Conservation (phyloP, 2,113 vertebrate species). For the Pampusana beccarii region DNA sequence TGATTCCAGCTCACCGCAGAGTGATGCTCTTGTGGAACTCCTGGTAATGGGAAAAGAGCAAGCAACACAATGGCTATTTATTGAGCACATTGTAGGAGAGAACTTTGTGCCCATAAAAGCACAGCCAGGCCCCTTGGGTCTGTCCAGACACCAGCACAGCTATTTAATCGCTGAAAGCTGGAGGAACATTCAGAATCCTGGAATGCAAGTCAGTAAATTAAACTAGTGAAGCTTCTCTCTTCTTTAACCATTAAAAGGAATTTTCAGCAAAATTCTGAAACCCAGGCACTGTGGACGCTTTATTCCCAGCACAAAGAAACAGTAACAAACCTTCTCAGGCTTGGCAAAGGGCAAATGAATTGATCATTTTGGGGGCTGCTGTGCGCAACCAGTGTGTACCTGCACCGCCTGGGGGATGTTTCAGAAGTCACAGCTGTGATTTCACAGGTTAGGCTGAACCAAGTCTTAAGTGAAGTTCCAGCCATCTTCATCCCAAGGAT, state of each 20-base stretch:
- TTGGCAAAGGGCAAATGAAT: neutral
- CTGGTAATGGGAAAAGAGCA: slow-evolving; percentile 30
- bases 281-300: neutral
- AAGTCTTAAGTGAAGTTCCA: neutral
- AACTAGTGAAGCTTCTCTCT: slow-evolving; percentile 8
- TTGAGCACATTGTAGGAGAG: slow-evolving; percentile 31
- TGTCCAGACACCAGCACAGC: slow-evolving; percentile 41
- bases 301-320: neutral
- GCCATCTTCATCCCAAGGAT: neutral
- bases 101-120: slow-evolving; percentile 56
- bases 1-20: neutral
- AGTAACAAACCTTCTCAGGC: neutral
- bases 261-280: neutral
- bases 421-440: neutral
- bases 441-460: neutral
- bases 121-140: slow-evolving; percentile 23
- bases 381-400: rapidly evolving
- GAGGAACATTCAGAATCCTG: slow-evolving; percentile 31
- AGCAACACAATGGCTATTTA: slow-evolving; percentile 20
- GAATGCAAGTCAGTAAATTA: slow-evolving; percentile 33
- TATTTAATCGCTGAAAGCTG: slow-evolving; percentile 9
- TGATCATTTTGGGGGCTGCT: neutral
- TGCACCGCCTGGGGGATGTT: neutral
- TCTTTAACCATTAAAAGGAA: neutral
- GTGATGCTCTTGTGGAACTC: slow-evolving; percentile 21